A percentile compares a stretch with the other conserved stretches of the same genome.
These are phyloP conservation scores for Xylocopa sonorina DNA, from an alignment of 1,140 invertebrate species.

Conservation along the genomic window DNA sequence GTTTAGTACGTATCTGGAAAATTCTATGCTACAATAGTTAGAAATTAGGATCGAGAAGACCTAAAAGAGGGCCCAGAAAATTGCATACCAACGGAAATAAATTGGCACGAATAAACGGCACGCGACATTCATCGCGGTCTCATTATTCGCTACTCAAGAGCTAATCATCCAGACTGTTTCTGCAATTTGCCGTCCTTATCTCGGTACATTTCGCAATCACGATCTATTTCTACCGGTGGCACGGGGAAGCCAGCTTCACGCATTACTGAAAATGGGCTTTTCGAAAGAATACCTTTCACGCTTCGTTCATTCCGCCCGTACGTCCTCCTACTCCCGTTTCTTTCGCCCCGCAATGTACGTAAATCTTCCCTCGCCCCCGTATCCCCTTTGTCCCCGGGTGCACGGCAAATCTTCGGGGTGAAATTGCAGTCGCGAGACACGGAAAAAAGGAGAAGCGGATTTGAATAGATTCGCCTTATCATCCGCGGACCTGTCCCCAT, in stretches of 20 bases:
- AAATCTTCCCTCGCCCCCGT: constrained; percentile 30
- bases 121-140: background rate
- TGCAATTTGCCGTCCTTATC: constrained; percentile 44
- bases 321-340: background rate
- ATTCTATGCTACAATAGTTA: too few species aligned
- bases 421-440: constrained; percentile 48
- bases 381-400: constrained; percentile 33
- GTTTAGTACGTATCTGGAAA: too few species aligned
- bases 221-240: constrained; percentile 29
- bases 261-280: constrained; percentile 39
- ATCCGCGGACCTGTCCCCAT: constrained; percentile 19
- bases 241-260: constrained; percentile 30
- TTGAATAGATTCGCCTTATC: constrained; percentile 50
- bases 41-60: too few species aligned
- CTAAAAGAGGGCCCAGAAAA: too few species aligned
- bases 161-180: constrained; percentile 46
- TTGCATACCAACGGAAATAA: too few species aligned
- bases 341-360: constrained; percentile 31
- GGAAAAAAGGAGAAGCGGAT: constrained; percentile 32
- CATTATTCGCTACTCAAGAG: background rate
- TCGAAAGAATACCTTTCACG: constrained; percentile 54
- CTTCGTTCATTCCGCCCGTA: background rate
- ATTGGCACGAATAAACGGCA: background rate
- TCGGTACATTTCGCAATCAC: constrained; percentile 42
- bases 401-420: constrained; percentile 42